Conservation (phyloP, 2,797 vertebrate species). For the Neosilurus mollespiculum region DNA sequence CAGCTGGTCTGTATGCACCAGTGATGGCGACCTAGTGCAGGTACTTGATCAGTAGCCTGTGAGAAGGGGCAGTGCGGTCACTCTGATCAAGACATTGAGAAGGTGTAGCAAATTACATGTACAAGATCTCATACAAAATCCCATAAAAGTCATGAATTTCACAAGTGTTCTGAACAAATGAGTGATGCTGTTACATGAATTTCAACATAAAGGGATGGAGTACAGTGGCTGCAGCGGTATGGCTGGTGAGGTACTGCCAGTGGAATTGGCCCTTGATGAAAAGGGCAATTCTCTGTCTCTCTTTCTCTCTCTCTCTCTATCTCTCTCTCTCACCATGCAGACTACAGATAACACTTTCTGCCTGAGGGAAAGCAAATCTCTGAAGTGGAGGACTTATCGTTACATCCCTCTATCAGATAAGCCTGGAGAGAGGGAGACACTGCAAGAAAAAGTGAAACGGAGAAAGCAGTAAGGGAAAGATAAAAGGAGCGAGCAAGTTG, state of each 20-base stretch:
- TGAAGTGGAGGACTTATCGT: slow-evolving; percentile 50
- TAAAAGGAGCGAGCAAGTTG: slow-evolving; percentile 11
- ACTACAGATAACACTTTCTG: slow-evolving; percentile 48
- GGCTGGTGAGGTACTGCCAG: slow-evolving; percentile 33
- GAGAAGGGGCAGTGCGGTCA: neutral
- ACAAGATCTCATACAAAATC: neutral
- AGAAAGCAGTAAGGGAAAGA: slow-evolving; percentile 25
- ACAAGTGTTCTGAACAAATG: neutral
- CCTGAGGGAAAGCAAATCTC: slow-evolving; percentile 46
- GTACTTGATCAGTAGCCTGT: neutral
- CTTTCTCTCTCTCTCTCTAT: slow-evolving; percentile 1
- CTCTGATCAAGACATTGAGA: slow-evolving; percentile 1
- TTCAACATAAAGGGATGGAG: slow-evolving; percentile 4
- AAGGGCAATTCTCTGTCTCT: slow-evolving; percentile 27
- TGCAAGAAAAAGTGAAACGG: slow-evolving; percentile 19
- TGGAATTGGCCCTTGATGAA: slow-evolving; percentile 48
- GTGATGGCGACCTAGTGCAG: slow-evolving; percentile 1
- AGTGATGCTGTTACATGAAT: slow-evolving; percentile 29
- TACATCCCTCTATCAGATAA: slow-evolving; percentile 52
- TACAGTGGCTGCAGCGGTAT: slow-evolving; percentile 8
- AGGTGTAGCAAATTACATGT: neutral
- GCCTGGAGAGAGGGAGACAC: slow-evolving; percentile 33
- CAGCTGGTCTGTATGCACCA: slow-evolving; percentile 27
- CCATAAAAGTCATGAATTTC: neutral
- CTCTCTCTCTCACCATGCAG: slow-evolving; percentile 28